These are phyloP conservation scores for Ctenopoma kingsleyae DNA, from an alignment of 2,797 vertebrate species.

Conservation along the genomic window DNA sequence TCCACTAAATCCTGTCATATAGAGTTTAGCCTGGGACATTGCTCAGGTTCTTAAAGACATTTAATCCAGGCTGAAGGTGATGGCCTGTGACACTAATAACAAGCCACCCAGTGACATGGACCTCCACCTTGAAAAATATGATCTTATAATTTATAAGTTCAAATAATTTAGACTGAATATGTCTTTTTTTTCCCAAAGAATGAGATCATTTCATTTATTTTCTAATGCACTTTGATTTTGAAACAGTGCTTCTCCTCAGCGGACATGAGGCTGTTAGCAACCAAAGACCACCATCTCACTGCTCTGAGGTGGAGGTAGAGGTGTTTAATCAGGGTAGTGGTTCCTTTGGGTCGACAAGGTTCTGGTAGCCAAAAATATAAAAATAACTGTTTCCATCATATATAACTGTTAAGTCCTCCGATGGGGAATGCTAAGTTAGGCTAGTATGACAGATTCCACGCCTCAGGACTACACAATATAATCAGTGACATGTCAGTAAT, in stretches of 20 bases:
- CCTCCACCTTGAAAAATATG: constrained; percentile 38
- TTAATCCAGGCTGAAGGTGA: constrained; percentile 78
- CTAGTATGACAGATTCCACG: constrained; percentile 30
- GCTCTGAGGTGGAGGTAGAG: constrained; percentile 32
- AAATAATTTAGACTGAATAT: constrained; percentile 19
- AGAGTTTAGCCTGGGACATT: constrained; percentile 67
- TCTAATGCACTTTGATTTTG: constrained; percentile 22
- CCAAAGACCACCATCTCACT: constrained; percentile 16
- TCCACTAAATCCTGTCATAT: constrained; percentile 71
- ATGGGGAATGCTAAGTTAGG: constrained; percentile 16
- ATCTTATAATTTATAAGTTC: neutral
- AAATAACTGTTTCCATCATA: constrained; percentile 34
- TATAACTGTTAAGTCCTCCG: constrained; percentile 19
- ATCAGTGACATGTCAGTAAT: constrained; percentile 55
- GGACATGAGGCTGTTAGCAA: constrained; percentile 14
- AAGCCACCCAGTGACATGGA: constrained; percentile 70
- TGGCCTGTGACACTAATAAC: constrained; percentile 78
- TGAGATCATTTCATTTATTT: constrained; percentile 53
- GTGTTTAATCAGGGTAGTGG: constrained; percentile 19
- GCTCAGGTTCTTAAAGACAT: constrained; percentile 61
- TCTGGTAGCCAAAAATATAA: constrained; percentile 36
- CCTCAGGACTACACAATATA: constrained; percentile 37
- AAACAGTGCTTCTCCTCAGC: constrained; percentile 12
- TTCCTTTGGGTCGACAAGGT: constrained; percentile 28
- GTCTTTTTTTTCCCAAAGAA: constrained; percentile 20